These are phyloP conservation scores for Arctia plantaginis DNA, from an alignment of 2,888 invertebrate genomes.

Conservation along the genomic window DNA sequence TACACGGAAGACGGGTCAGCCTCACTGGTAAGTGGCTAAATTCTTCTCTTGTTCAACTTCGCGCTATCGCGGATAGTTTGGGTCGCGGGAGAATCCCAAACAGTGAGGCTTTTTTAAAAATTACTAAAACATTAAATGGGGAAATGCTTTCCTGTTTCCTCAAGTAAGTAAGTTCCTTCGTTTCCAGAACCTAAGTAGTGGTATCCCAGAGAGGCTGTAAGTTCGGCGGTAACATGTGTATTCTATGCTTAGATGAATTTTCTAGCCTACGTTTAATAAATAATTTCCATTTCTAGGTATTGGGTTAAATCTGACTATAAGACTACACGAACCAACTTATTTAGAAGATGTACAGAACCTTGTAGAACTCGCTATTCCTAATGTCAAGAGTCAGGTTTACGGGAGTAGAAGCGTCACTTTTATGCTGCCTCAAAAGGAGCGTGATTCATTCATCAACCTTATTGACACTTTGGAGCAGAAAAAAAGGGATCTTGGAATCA, in stretches of 20 bases:
- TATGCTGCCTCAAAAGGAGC: conserved; percentile 28
- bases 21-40: too few species aligned
- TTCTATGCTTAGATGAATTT: too few species aligned
- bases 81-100: too few species aligned
- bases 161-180: too few species aligned
- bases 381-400: conserved; percentile 2
- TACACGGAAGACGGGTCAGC: too few species aligned
- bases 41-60: too few species aligned
- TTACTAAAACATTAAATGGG: too few species aligned
- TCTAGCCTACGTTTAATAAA: background rate
- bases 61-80: too few species aligned
- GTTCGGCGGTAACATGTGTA: too few species aligned
- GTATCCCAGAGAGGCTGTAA: background rate
- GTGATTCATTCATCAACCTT: conserved; percentile 18
- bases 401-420: conserved; percentile 27
- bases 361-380: conserved; percentile 18
- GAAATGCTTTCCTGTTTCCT: too few species aligned
- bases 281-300: conserved; percentile 24
- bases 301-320: conserved; percentile 35
- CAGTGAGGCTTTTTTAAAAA: too few species aligned
- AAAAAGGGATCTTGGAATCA: conserved; percentile 14
- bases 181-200: background rate
- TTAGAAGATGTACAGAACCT: conserved; percentile 16
- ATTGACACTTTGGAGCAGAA: conserved; percentile 27
- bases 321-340: conserved; percentile 14